Base-by-base conservation (phyloP, 2,113 vertebrate genomes). In the Mormoops blainvillei region DNA sequence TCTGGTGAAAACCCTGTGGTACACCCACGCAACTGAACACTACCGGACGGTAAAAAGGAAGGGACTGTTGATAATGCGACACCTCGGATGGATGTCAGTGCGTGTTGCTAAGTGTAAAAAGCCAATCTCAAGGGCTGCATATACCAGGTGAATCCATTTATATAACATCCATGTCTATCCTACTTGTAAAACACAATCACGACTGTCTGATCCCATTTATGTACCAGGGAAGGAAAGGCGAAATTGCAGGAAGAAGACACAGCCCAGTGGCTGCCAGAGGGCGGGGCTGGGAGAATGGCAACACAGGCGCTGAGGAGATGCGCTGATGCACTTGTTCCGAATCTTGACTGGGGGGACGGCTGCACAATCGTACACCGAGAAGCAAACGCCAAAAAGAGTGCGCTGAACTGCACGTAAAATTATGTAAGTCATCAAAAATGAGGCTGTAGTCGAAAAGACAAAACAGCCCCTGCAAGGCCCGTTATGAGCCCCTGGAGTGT, bases 11-110 rank as follows among this genome's bases (percentile, higher is more conserved):
- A 36, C 28, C 43, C 28, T 36, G 10, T 11, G 50, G 43, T 48
- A 19, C 11, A 6, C 22, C 36, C 41, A 12, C 28, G 88, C 52
- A 18, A 2, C 5, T 9, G 18, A 22, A 6, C 22, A 15, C n/a
- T 5, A 4, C 73, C 28, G 4, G 74, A 5, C 5, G 52, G 9
- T 48, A 15, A 71, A 43, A 19, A 24, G 41, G 31, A 45, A 4
- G 0, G 18, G 48, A 14, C 7, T 6, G 41, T 5, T 48, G 31
- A 33, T 10, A 3, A 26, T 4, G 0, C 28, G 33, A 4, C 36
- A 4, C 10, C 24, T 12, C 9, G n/a, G n/a, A 11, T 11, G 43
- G 33, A 36, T 36, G 76, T 67, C 63, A 11, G 31, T 15, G 14
- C 24, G 9, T 10, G 5, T 7, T 1, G 41, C 65, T 67, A 10